Evolutionary conservation across 2,888 invertebrate species (phyloP).

Genomic region (Incurvaria masculella): DNA sequence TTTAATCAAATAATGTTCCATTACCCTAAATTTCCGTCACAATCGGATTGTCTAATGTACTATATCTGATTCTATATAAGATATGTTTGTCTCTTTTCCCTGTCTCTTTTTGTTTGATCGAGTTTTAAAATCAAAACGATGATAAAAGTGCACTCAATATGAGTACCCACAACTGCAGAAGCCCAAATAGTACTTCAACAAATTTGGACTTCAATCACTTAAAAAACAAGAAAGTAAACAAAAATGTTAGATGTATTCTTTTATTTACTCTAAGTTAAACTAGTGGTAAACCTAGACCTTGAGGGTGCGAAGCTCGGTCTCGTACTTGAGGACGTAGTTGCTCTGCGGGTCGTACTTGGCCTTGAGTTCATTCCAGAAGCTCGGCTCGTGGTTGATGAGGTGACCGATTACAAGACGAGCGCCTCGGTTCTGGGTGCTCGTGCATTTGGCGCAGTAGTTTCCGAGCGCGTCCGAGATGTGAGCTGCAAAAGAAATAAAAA

Average conservation of each 20-base stretch:
- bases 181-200: not conserved
- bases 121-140: not conserved
- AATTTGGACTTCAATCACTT: not conserved
- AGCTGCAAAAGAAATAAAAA: too few species aligned
- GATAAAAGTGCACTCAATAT: too few species aligned
- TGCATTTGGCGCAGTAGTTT: conserved; percentile 36
- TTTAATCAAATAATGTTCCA: too few species aligned
- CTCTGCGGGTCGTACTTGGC: conserved; percentile 29
- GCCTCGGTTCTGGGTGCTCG: conserved; percentile 24
- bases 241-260: conserved; percentile 1
- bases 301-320: conserved; percentile 21
- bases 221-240: not conserved
- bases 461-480: conserved; percentile 37
- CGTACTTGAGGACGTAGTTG: conserved; percentile 23
- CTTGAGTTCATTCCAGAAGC: conserved; percentile 26
- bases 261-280: not conserved
- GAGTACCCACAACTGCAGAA: not conserved
- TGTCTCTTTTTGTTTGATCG: not conserved
- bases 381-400: conserved; percentile 33
- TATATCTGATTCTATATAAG: too few species aligned
- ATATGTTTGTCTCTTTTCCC: too few species aligned
- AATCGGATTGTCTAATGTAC: too few species aligned
- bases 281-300: conserved; percentile 10
- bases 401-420: conserved; percentile 29
- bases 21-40: too few species aligned